Evolutionary conservation across 1,140 invertebrate species (phyloP).

Genomic region (Neodiprion virginianus): DNA sequence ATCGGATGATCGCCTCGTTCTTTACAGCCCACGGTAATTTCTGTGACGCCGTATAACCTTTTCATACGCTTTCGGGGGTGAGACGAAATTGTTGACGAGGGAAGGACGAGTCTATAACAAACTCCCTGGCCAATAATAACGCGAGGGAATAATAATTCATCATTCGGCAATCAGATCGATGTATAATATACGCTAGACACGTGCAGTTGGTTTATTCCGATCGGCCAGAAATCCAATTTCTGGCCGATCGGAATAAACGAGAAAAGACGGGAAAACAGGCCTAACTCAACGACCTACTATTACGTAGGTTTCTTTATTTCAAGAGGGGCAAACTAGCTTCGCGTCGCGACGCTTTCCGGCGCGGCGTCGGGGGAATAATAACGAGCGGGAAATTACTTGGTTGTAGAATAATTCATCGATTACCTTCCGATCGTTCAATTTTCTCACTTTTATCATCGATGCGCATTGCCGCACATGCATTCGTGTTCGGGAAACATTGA

Average conservation of each 20-base stretch:
- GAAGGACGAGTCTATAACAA: too few species aligned
- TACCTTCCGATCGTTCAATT: not conserved
- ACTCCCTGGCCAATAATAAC: not conserved
- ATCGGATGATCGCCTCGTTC: not conserved
- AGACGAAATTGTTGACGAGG: not conserved
- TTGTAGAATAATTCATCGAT: slow-evolving; percentile 6
- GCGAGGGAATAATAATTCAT: not conserved
- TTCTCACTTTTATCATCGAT: not conserved
- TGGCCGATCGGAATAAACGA: too few species aligned
- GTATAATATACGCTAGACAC: too few species aligned
- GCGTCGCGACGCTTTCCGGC: too few species aligned
- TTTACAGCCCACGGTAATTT: not conserved
- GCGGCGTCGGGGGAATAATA: not conserved
- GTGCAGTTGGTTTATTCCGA: too few species aligned
- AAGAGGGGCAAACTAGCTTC: not conserved
- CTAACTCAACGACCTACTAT: not conserved
- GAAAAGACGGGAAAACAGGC: not conserved
- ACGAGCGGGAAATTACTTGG: not conserved
- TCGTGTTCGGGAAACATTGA: too few species aligned
- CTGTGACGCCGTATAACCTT: not conserved
- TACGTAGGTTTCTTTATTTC: not conserved
- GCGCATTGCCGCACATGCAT: too few species aligned
- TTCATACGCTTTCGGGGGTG: not conserved
- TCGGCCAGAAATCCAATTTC: too few species aligned
- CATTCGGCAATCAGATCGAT: not conserved